phyloP scores from a whole-genome alignment of 2,888 invertebrate genomes.

The Carterocephalus palaemon region DNA sequence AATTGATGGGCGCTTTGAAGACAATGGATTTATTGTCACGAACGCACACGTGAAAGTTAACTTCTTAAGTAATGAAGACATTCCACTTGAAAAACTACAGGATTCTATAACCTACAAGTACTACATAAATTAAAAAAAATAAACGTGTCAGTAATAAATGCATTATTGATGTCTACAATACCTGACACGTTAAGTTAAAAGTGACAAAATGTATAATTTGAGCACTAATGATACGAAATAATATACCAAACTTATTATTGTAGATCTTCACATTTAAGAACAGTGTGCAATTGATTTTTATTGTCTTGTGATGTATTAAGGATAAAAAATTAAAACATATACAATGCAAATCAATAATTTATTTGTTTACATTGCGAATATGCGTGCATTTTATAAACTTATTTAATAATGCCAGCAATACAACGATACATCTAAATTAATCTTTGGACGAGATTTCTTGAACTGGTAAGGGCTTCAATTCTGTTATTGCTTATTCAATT shows the following conservation, averaged over 20 bases:
- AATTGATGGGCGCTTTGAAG: slow-evolving; percentile 82
- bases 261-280: too few relatives aligned
- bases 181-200: too few relatives aligned
- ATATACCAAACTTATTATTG: too few relatives aligned
- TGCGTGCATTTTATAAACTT: slow-evolving; percentile 43
- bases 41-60: slow-evolving; percentile 38
- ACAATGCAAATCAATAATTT: slow-evolving; percentile 55
- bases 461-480: slow-evolving; percentile 70
- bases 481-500: slow-evolving; percentile 25
- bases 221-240: too few relatives aligned
- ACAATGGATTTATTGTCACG: slow-evolving; percentile 85
- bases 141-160: too few relatives aligned
- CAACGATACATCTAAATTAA: slow-evolving; percentile 50
- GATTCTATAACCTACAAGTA: slow-evolving; percentile 54
- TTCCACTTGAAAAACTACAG: slow-evolving; percentile 42
- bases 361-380: slow-evolving; percentile 47
- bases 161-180: too few relatives aligned
- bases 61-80: slow-evolving; percentile 39
- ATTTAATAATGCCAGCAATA: slow-evolving; percentile 34
- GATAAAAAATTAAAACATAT: slow-evolving; percentile 34
- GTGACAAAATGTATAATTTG: too few relatives aligned
- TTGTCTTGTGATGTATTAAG: too few relatives aligned
- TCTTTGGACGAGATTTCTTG: slow-evolving; percentile 66
- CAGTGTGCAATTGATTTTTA: too few relatives aligned
- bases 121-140: slow-evolving; percentile 45